Base-by-base conservation (phyloP, 2,113 vertebrate genomes). In the Bos taurus region DNA sequence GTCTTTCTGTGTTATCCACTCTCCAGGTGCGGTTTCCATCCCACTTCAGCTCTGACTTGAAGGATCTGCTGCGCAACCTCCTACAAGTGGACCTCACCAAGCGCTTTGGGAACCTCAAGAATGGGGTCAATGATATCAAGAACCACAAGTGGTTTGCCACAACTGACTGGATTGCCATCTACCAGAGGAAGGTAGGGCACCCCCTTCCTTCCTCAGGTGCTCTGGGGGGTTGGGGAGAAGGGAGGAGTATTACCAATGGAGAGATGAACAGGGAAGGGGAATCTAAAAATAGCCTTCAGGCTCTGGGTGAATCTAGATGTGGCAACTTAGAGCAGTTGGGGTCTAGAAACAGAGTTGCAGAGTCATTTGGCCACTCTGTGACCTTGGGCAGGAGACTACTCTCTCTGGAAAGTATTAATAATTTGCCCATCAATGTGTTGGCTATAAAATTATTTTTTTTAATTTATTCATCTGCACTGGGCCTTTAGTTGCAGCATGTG, bases 21-120 rank as follows among this genome's bases (percentile, higher is more conserved):
- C 28, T 77, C 33, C 97, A 98, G 98, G 99, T 99, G 56, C 99
- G 99, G 84, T 99, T 99, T 98, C 99, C 99, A 0, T 99, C 99
- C 40, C 99, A 99, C 99, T 99, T 99, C 99, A 99, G 99, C 93
- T 99, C 99, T 1, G 99, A 99, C 98, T 98, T 99, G 98, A 99
- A 99, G 98, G 99, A 99, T 97, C 99, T 99, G n/a, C 99, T 99
- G 87, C 99, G 99, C 98, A 99, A 99, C 98, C 99, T 99, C 92
- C 98, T 99, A 86, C 99, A 99, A 99, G 99, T 99, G 88, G 99
- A 99, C 97, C 99, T 99, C 94, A 99, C 99, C 95, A 99, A 99
- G 97, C 99, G 99, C 95, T 99, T 99, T 28, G 99, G 99, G 30
- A 99, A 99, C 98, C 99, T 99, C 48, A 99, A 99, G 98, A 99